Conservation (phyloP, 2,113 vertebrate species). For the Oenanthe oenanthe region DNA sequence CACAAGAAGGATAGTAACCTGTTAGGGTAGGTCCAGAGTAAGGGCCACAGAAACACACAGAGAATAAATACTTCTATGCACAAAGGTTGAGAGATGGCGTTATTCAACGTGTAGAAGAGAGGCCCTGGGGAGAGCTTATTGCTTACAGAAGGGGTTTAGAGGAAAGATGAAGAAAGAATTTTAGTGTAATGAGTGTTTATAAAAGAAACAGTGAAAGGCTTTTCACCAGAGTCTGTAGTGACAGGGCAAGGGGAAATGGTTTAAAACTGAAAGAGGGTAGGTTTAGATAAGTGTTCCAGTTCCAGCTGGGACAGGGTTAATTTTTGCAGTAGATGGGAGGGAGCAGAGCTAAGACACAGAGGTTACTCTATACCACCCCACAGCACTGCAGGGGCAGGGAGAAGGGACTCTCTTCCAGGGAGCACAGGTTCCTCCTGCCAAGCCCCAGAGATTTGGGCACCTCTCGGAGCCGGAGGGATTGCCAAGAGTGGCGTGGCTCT, state of each 20-base stretch:
- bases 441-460: neutral
- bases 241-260: neutral
- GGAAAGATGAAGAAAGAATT: neutral
- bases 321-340: neutral
- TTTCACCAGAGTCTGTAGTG: neutral
- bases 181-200: neutral
- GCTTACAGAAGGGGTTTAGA: neutral
- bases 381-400: accelerated
- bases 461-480: accelerated
- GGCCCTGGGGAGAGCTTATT: accelerated
- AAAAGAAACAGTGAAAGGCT: neutral
- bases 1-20: neutral
- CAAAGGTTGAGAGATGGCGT: neutral
- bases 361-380: neutral
- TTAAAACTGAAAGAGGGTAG: neutral
- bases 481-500: accelerated
- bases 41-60: neutral
- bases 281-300: neutral
- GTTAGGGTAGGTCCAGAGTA: accelerated
- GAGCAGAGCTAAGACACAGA: neutral
- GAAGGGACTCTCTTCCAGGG: neutral
- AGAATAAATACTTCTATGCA: neutral
- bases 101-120: neutral
- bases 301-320: neutral
- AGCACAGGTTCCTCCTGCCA: neutral